Base-by-base conservation (phyloP, 2,797 vertebrate genomes). In the Protonibea diacanthus region DNA sequence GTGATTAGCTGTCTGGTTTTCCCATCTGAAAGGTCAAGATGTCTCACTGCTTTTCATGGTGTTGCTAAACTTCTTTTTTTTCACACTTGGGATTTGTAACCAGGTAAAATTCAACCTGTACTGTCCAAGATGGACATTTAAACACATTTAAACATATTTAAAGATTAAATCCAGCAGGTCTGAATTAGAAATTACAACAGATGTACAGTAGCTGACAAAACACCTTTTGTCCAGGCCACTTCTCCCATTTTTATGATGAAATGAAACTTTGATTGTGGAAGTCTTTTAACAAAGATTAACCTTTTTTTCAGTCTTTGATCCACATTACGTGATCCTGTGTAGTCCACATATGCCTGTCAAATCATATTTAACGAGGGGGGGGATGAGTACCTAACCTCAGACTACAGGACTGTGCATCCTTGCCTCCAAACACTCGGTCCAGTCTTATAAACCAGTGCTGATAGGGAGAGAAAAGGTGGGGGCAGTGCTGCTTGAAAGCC, bases 391-490 rank as follows among this genome's bases (percentile, higher is more conserved):
- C n/a, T 40, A 23, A 45, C 65, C 27, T 53, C 15, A 48, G 53
- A 59, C 63, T 57, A 60, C 11, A 25, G 66, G 67, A 76, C 44
- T 60, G 15, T 48, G 42, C 62, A 45, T 44, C 48, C 21, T 49
- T 29, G 27, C 68, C 52, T 62, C 53, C 33, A 57, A n/a, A 60
- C 23, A 65, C 33, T 38, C 33, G 0, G 33, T 38, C 33, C 33
- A 38, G 33, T 38, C 33, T 9, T 38, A 38, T 38, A 9, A 38
- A 38, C 38, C 45, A 48, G 33, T 21, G 20, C 33, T 38, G 57
- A 40, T 40, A 38, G 8, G 33, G 58, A 10, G 29, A 6, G 13
- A 1, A 33, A 25, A 65, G 55, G 15, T 7, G 13, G 20, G 40
- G 48, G 55, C 70, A 56, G 20, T 55, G 47, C n/a, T 0, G 6